Conservation (phyloP, 2,888 invertebrate genomes). For the Stenodera caucasica region DNA sequence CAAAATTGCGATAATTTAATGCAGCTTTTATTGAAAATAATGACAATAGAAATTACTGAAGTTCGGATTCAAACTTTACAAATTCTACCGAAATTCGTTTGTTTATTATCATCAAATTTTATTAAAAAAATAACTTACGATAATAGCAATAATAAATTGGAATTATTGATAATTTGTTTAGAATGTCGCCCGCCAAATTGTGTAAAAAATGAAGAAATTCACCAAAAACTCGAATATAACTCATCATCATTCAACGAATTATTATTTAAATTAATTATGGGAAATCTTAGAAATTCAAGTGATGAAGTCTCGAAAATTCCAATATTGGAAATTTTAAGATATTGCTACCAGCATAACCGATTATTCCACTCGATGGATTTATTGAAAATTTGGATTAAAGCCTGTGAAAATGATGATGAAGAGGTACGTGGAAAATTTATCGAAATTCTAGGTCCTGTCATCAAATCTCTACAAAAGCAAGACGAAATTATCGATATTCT, state of each 20-base stretch:
- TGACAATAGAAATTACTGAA: background rate
- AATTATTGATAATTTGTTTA: slow-evolving; percentile 34
- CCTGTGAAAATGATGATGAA: slow-evolving; percentile 48
- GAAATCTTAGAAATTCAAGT: slow-evolving; percentile 38
- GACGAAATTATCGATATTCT: slow-evolving; percentile 54
- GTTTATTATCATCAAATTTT: slow-evolving; percentile 40
- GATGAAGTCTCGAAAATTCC: slow-evolving; percentile 44
- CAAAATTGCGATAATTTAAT: slow-evolving; percentile 24
- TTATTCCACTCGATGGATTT: slow-evolving; percentile 51
- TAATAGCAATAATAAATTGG: slow-evolving; percentile 8
- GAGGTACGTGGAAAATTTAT: slow-evolving; percentile 50
- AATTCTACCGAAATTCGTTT: slow-evolving; percentile 39
- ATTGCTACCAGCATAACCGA: slow-evolving; percentile 54
- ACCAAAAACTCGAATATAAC: slow-evolving; percentile 22
- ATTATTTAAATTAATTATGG: slow-evolving; percentile 40
- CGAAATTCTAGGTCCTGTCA: slow-evolving; percentile 42
- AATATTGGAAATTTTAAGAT: slow-evolving; percentile 52
- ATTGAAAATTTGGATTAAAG: slow-evolving; percentile 52
- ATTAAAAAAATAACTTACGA: slow-evolving; percentile 28
- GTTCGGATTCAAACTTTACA: slow-evolving; percentile 30
- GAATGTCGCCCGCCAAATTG: slow-evolving; percentile 36
- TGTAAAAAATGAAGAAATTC: slow-evolving; percentile 26
- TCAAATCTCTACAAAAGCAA: slow-evolving; percentile 41
- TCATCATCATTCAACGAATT: slow-evolving; percentile 32
- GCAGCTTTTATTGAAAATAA: background rate